phyloP scores from a whole-genome alignment of 2,113 vertebrate genomes.

The Aleadryas rufinucha region DNA sequence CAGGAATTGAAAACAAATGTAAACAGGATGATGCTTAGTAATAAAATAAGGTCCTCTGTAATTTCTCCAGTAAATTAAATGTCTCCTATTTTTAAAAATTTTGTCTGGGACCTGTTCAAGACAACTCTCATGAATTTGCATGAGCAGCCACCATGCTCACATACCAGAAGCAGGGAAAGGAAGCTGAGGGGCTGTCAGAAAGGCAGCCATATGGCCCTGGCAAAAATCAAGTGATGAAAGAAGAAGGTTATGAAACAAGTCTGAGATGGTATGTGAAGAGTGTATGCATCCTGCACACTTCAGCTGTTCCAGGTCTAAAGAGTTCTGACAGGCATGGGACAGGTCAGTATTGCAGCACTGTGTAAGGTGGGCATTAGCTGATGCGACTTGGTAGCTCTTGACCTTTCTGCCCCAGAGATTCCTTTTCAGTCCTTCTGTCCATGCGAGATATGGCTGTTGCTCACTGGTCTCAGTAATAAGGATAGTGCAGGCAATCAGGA shows the following conservation, averaged over 20 bases:
- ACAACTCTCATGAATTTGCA: background rate
- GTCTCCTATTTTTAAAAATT: background rate
- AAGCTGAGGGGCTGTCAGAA: background rate
- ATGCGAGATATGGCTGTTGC: fast-evolving
- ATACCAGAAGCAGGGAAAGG: background rate
- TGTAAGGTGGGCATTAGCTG: background rate
- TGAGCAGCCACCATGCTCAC: background rate
- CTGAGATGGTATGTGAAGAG: background rate
- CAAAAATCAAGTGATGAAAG: background rate
- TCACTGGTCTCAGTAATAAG: background rate
- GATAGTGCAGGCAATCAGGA: background rate
- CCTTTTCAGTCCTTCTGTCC: background rate
- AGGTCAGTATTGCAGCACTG: background rate
- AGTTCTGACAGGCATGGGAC: background rate
- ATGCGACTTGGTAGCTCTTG: background rate
- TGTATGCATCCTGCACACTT: background rate
- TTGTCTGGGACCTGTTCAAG: background rate
- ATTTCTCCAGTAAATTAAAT: background rate
- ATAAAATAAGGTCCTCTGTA: background rate
- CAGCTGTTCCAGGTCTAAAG: background rate
- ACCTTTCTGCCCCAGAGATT: background rate
- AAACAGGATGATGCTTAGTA: background rate
- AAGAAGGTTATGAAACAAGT: background rate
- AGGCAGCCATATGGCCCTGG: background rate
- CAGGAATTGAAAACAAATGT: background rate